Evolutionary conservation across 2,113 vertebrate genomes (phyloP).

Genomic region (Siniperca chuatsi): DNA sequence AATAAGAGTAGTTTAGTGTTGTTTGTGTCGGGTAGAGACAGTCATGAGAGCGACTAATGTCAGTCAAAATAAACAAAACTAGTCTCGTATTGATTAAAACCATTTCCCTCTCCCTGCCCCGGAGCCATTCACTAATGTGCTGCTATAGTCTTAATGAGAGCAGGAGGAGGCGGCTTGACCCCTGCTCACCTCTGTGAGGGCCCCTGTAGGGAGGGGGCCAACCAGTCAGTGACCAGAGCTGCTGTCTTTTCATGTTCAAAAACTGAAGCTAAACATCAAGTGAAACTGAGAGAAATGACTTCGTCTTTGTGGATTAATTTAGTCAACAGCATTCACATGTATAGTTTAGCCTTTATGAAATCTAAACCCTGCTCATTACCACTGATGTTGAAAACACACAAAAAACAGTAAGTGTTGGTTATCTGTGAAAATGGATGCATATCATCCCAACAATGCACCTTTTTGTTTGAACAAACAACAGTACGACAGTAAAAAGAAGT

Average conservation of each 20-base stretch:
- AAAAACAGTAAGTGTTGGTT: no score
- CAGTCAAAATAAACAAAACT: slow-evolving; percentile 66
- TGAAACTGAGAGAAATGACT: slow-evolving; percentile 35
- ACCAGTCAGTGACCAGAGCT: slow-evolving; percentile 45
- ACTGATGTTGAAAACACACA: background rate
- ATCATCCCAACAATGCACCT: no score
- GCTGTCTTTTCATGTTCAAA: slow-evolving; percentile 48
- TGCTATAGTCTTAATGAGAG: slow-evolving; percentile 77
- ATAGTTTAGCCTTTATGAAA: background rate
- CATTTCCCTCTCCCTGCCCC: slow-evolving; percentile 59
- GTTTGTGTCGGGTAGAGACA: background rate
- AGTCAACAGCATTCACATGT: background rate
- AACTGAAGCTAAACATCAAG: slow-evolving; percentile 26
- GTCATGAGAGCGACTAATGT: slow-evolving; percentile 27
- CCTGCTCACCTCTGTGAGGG: slow-evolving; percentile 58
- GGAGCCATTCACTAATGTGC: slow-evolving; percentile 69
- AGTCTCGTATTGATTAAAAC: slow-evolving; percentile 64
- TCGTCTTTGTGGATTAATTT: background rate
- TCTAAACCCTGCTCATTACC: background rate
- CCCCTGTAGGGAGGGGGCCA: slow-evolving; percentile 53
- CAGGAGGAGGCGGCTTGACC: slow-evolving; percentile 66
- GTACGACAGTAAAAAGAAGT: no score
- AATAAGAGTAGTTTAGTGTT: background rate
- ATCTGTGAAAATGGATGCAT: no score
- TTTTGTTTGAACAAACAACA: no score